Conservation (phyloP, 2,888 invertebrate species). For the Plusia festucae region DNA sequence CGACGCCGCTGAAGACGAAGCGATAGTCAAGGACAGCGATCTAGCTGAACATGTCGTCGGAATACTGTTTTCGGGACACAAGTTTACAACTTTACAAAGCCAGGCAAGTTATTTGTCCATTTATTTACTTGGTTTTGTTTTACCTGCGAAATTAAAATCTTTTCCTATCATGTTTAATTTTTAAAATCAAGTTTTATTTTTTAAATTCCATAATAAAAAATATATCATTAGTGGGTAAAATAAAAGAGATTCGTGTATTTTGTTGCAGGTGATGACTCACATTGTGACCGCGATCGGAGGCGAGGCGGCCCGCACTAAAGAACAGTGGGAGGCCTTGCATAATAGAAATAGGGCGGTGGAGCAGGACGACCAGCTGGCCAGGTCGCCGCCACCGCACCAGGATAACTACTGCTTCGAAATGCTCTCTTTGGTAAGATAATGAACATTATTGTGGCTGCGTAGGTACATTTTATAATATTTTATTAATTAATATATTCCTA, state of each 20-base stretch:
- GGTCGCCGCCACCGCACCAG: slow-evolving; percentile 67
- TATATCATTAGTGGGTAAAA: too few species aligned
- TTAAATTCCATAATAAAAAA: too few species aligned
- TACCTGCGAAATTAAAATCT: too few species aligned
- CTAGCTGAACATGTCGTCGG: slow-evolving; percentile 98
- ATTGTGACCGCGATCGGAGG: slow-evolving; percentile 97
- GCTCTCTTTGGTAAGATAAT: slow-evolving; percentile 95
- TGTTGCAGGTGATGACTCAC: slow-evolving; percentile 93
- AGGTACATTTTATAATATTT: too few species aligned
- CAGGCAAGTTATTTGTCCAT: slow-evolving; percentile 91
- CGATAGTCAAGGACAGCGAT: slow-evolving; percentile 88
- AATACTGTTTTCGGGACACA: slow-evolving; percentile 97
- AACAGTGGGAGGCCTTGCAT: slow-evolving; percentile 95
- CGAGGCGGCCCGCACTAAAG: slow-evolving; percentile 95
- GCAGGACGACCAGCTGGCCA: slow-evolving; percentile 63
- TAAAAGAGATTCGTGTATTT: too few species aligned
- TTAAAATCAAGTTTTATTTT: too few species aligned
- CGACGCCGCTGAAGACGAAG: slow-evolving; percentile 64
- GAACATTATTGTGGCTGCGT: too few species aligned
- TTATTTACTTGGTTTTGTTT: too few species aligned
- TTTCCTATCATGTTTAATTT: too few species aligned
- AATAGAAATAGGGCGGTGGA: slow-evolving; percentile 74
- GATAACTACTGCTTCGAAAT: slow-evolving; percentile 99
- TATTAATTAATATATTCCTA: too few species aligned
- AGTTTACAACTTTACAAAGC: slow-evolving; percentile 97